Evolutionary conservation across 2,113 vertebrate genomes (phyloP).

Genomic region (Bufo bufo): DNA sequence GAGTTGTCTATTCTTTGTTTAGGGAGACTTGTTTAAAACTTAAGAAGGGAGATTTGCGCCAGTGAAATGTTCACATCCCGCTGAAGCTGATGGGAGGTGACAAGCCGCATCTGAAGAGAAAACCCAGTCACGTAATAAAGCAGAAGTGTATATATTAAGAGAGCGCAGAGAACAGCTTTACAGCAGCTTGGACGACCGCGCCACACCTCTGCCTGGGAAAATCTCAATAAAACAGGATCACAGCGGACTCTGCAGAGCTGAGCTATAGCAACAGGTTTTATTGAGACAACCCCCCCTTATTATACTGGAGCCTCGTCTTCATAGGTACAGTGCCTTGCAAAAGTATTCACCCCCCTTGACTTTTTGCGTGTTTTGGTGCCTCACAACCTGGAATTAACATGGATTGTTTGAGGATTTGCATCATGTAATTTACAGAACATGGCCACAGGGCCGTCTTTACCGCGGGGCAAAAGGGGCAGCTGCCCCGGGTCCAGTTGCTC

Average conservation of each 20-base stretch:
- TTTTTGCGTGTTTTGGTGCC: too few relatives aligned
- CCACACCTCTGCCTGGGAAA: conserved; percentile 39
- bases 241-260: neutral
- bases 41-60: neutral
- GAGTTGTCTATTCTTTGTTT: neutral
- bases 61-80: neutral
- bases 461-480: too few relatives aligned
- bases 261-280: neutral
- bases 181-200: neutral
- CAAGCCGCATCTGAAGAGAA: conserved; percentile 19
- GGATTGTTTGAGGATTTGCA: too few relatives aligned
- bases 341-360: too few relatives aligned
- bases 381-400: too few relatives aligned
- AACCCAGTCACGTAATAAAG: conserved; percentile 23
- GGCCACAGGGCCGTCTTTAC: too few relatives aligned
- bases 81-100: neutral
- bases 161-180: neutral
- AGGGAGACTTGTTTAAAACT: neutral
- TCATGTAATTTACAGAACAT: too few relatives aligned
- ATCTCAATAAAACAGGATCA: neutral
- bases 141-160: conserved; percentile 17
- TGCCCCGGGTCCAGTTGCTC: too few relatives aligned
- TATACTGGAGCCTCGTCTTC: neutral
- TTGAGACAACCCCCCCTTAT: neutral
- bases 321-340: neutral